Evolutionary conservation across 2,797 vertebrate genomes (phyloP), one percentile per base, ranked within the genome.

Genomic region (Cercopithecus petaurista): DNA sequence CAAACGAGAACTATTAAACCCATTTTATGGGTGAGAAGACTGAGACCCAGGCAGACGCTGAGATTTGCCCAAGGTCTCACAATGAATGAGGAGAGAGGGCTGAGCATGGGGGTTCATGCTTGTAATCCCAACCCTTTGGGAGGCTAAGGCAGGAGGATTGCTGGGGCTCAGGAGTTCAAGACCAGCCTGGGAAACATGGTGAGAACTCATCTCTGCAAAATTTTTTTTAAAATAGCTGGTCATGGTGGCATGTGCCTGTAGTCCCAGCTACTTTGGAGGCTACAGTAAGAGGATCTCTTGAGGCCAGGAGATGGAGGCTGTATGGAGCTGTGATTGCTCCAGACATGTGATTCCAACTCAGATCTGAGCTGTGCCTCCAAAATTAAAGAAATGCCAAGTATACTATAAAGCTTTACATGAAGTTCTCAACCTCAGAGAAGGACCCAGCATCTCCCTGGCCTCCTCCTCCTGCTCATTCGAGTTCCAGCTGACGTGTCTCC

Each of bases 401-500:
- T 2, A 6, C 33, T 2, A 1, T 17, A 12, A 11, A 79, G 50
- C 19, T 2, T n/a, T 57, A 7, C 5, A 0, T 0, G 39, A 24
- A 4, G 21, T 3, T n/a, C 39, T 28, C 70, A 33, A 5, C 1
- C 57, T 55, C 21, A 21, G 4, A 30, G 46, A 46, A 9, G 13
- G n/a, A 48, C 11, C 21, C 57, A 0, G 41, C 36, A 46, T n/a
- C 52, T 13, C 36, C 17, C 70, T 14, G 7, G 14, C 24, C 33
- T 4, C 33, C 12, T 41, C 26, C 26, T 15, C 2, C 2, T 12
- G 7, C 30, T 30, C 70, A 6, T 39, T 1, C 13, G 0, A 1
- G 2, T 14, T 43, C 8, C 76, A 2, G n/a, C 12, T 2, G 1
- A 11, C 0, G 0, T 1, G 0, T 7, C 39, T 14, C 36, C 13